Percentiles rank a stretch among this genome's conserved stretches.
These are phyloP conservation scores for Allolobophora icterica DNA, from an alignment of 2,888 invertebrate genomes.

Conservation along the genomic window DNA sequence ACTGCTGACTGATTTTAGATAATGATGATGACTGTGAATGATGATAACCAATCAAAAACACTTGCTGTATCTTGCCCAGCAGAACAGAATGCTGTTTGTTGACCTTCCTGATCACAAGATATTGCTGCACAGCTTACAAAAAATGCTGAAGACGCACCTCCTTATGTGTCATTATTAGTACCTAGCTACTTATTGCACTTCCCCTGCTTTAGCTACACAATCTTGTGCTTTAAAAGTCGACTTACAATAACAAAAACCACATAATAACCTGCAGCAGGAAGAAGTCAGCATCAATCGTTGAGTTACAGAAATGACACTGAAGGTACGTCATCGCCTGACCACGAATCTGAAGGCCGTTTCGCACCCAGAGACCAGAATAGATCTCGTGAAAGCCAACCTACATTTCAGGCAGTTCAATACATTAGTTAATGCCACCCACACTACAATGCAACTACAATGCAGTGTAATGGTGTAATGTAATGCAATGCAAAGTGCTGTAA, in stretches of 20 bases:
- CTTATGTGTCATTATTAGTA: neutral
- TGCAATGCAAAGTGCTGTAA: neutral
- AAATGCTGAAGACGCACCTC: too few species aligned
- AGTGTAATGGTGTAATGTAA: neutral
- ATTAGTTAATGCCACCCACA: neutral
- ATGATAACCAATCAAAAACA: too few species aligned
- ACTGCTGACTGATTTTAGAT: too few species aligned
- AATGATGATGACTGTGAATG: too few species aligned
- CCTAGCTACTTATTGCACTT: neutral
- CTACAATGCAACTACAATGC: neutral
- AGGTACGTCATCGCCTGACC: slow-evolving; percentile 99
- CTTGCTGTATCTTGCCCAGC: neutral
- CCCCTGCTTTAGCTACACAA: neutral
- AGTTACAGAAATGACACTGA: slow-evolving; percentile 97
- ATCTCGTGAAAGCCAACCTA: slow-evolving; percentile 95
- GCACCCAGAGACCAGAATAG: slow-evolving; percentile 89
- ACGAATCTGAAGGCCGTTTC: slow-evolving; percentile 94
- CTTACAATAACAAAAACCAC: slow-evolving; percentile 57
- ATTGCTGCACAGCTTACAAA: neutral
- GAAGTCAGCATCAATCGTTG: slow-evolving; percentile 96
- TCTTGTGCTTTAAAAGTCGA: neutral
- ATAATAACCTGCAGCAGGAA: slow-evolving; percentile 81
- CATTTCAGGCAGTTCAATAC: neutral
- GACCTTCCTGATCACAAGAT: neutral
- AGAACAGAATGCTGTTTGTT: neutral